Conservation (phyloP, 2,888 invertebrate genomes). For the Amiota minor region DNA sequence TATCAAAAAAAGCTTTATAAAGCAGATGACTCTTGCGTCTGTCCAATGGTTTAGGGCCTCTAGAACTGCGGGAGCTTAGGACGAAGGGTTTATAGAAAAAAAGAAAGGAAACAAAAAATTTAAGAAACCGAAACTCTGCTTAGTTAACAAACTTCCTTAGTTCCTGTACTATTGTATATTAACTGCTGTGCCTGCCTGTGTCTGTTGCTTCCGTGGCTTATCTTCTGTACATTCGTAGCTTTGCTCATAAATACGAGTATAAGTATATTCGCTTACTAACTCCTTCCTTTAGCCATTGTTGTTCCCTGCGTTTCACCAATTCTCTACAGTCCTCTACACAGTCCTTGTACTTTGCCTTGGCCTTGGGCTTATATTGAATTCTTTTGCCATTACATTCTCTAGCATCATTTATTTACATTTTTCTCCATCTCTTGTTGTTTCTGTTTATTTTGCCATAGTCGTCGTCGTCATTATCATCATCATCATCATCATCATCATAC, state of each 20-base stretch:
- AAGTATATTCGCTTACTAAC: conserved; percentile 40
- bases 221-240: conserved; percentile 21
- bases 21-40: no score
- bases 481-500: background rate
- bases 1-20: no score
- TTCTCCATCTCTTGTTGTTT: conserved; percentile 19
- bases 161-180: background rate
- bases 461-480: background rate
- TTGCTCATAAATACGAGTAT: conserved; percentile 24
- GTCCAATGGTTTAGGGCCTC: no score
- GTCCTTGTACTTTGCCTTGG: conserved; percentile 27
- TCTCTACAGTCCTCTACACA: no score
- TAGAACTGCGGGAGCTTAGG: no score
- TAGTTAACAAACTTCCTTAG: conserved; percentile 7
- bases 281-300: conserved; percentile 37
- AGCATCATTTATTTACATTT: conserved; percentile 61
- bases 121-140: no score
- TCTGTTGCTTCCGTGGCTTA: conserved; percentile 35
- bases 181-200: background rate
- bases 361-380: conserved; percentile 36
- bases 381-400: conserved; percentile 42
- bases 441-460: background rate
- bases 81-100: no score
- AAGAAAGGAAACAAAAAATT: no score
- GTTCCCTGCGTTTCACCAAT: conserved; percentile 41